Base-by-base conservation (phyloP, 2,113 vertebrate species). In the Pseudopodoces humilis region DNA sequence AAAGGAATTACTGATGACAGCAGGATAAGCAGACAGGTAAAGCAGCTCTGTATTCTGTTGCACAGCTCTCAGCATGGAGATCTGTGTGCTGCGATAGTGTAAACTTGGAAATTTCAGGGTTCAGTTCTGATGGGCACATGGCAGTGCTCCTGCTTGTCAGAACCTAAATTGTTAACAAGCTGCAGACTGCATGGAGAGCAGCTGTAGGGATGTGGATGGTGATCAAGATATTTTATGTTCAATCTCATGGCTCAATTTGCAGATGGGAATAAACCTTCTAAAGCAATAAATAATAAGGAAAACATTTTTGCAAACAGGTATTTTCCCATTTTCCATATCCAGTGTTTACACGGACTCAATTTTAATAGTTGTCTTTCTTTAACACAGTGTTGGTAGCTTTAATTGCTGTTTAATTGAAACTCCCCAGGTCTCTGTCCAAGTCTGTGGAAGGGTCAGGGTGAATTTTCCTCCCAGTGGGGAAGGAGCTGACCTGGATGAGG, bases 1-100 rank as follows among this genome's bases (percentile, higher is more conserved):
- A 6, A 55, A 49, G 28, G 33, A 88, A 56, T 56, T 68, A 9
- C 7, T 68, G 81, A 33, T 63, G 74, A 4, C 6, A 53, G 33
- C 16, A 52, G 70, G 41, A 17, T 6, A 43, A 63, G 27, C 22
- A n/a, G 55, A 13, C 14, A 33, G 65, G 17, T 30, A 46, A 62
- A n/a, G 28, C 16, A 46, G 13, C 44, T 37, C 31, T 37, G 6
- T 25, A 8, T 18, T 37, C 28, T 0, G 0, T 1, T 50, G 35
- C 47, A 27, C 33, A 23, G 28, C 23, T 35, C 64, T 74, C 7
- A 22, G 60, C 56, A 17, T 9, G 13, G 44, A 69, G 52, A 9
- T 27, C 17, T 28, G 31, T 24, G 37, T 41, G 3, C 15, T 50
- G 24, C 11, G 5, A 7, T 13, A 2, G 11, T 25, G 23, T 31